Percentiles rank a stretch among this genome's conserved stretches.
Conservation (phyloP, 2,113 vertebrate species). For the Strix aluco region DNA sequence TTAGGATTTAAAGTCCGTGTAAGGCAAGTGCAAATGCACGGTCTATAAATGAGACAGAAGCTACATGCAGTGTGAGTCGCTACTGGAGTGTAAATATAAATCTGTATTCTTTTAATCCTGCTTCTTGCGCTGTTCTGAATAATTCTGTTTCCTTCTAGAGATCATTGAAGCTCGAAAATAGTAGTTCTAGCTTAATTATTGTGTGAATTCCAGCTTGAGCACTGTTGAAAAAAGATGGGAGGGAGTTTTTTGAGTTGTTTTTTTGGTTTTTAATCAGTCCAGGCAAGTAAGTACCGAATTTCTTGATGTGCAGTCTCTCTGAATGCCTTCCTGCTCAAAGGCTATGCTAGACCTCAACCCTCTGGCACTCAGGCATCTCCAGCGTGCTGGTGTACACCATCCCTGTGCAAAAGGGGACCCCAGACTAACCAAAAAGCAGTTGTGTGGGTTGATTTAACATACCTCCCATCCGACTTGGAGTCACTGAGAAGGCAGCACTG, state of each 20-base stretch:
- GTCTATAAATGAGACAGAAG: background rate
- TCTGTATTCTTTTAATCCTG: background rate
- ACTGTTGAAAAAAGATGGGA: background rate
- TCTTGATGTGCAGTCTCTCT: background rate
- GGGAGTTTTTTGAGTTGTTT: background rate
- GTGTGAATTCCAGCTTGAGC: background rate
- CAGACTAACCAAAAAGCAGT: background rate
- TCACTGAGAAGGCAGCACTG: background rate
- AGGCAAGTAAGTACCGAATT: background rate
- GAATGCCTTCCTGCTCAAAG: background rate
- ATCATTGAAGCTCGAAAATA: background rate
- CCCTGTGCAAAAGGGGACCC: background rate
- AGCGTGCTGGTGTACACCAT: background rate
- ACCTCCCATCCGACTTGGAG: too few species aligned
- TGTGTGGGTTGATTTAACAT: background rate
- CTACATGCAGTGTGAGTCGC: background rate
- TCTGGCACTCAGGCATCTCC: fast-evolving
- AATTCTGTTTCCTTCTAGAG: background rate
- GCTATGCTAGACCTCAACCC: background rate
- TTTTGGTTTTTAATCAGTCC: background rate
- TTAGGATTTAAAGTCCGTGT: background rate
- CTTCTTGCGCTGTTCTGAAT: background rate
- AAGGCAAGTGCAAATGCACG: background rate
- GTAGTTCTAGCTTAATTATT: background rate
- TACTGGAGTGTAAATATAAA: background rate